Percentiles rank a stretch among this genome's conserved stretches.
phyloP scores from a whole-genome alignment of 2,113 vertebrate species.

The Anolis carolinensis region DNA sequence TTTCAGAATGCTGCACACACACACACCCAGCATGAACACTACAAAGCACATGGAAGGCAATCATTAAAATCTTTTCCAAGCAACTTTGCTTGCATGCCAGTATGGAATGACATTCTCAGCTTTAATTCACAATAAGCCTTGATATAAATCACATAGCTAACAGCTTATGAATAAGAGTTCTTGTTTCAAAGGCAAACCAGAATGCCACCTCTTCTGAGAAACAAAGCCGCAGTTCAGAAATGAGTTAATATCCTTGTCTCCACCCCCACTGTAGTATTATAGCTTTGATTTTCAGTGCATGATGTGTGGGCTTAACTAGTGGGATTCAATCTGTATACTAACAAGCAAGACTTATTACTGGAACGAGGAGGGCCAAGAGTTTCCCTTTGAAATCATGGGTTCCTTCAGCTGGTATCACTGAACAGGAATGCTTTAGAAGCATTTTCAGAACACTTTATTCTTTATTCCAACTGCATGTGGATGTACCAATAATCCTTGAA shows the following conservation, averaged over 20 bases:
- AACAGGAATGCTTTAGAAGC: constrained; percentile 62
- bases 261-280: constrained; percentile 47
- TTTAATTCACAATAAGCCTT: constrained; percentile 59
- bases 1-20: not conserved
- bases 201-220: constrained; percentile 51
- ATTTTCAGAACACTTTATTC: constrained; percentile 34
- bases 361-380: constrained; percentile 3
- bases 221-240: constrained; percentile 57
- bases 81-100: constrained; percentile 15
- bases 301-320: constrained; percentile 69
- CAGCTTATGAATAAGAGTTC: constrained; percentile 53
- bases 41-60: constrained; percentile 39
- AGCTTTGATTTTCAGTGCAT: constrained; percentile 65
- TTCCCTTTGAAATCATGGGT: constrained; percentile 65
- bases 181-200: constrained; percentile 52
- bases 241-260: constrained; percentile 60
- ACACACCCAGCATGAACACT: not conserved
- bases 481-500: constrained; percentile 42
- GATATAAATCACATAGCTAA: constrained; percentile 57
- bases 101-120: constrained; percentile 59
- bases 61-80: constrained; percentile 47
- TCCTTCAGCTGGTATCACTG: constrained; percentile 54
- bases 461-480: constrained; percentile 33
- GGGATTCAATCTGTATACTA: constrained; percentile 64
- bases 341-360: constrained; percentile 62